These are phyloP conservation scores for Elegia similella DNA, from an alignment of 2,888 invertebrate species.

Conservation along the genomic window DNA sequence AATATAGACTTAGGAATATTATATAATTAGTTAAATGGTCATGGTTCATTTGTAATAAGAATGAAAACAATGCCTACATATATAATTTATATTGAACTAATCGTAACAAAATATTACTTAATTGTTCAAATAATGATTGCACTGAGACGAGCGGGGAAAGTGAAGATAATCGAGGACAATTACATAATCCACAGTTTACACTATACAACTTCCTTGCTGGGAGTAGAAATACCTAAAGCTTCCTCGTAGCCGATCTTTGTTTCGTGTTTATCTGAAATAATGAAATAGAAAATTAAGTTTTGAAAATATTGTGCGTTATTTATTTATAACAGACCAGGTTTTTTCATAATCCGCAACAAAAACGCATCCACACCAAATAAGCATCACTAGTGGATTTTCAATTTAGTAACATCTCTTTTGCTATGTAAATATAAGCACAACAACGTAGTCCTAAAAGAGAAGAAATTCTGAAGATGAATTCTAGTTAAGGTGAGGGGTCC, in stretches of 20 bases:
- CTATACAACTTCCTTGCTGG: constrained; percentile 91
- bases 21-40: constrained; percentile 68
- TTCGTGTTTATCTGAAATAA: constrained; percentile 76
- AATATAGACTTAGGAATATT: constrained; percentile 62
- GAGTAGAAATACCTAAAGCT: constrained; percentile 94
- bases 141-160: constrained; percentile 62
- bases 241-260: constrained; percentile 92
- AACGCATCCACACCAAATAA: no score
- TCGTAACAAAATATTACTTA: constrained; percentile 52
- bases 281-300: neutral
- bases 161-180: constrained; percentile 46
- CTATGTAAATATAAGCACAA: no score
- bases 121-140: constrained; percentile 74
- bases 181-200: constrained; percentile 35
- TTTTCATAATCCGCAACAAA: no score
- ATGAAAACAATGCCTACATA: constrained; percentile 58
- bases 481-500: no score
- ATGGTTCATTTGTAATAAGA: constrained; percentile 59
- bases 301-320: no score
- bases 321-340: no score
- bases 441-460: no score
- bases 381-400: no score
- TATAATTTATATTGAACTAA: constrained; percentile 50
- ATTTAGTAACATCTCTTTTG: no score
- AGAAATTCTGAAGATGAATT: no score